Percentiles rank a stretch among this genome's conserved stretches.
Evolutionary conservation across 2,888 invertebrate species (phyloP).

Genomic region (Ophioninae sp.): DNA sequence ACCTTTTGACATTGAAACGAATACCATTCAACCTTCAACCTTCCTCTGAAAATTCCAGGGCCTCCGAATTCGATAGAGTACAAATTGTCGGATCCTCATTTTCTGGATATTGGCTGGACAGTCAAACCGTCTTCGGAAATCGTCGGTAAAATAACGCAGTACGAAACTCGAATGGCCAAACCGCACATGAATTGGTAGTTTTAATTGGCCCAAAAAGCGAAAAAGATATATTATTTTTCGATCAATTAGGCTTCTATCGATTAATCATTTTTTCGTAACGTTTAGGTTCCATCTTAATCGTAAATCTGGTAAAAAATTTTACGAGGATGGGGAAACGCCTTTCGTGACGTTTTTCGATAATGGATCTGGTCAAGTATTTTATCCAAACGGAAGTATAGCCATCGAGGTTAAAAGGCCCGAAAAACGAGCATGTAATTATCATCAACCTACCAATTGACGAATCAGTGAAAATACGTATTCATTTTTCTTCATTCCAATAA

Average conservation of each 20-base stretch:
- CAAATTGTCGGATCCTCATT: slow-evolving; percentile 73
- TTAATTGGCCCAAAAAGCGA: not conserved
- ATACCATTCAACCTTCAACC: not conserved
- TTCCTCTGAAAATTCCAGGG: slow-evolving; percentile 64
- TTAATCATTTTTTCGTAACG: not conserved
- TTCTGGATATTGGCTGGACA: slow-evolving; percentile 71
- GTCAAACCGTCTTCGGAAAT: slow-evolving; percentile 67
- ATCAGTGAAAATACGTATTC: no score
- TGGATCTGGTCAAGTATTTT: slow-evolving; percentile 66
- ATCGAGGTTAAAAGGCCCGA: slow-evolving; percentile 60
- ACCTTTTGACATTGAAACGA: not conserved
- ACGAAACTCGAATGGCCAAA: slow-evolving; percentile 66
- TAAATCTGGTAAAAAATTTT: slow-evolving; percentile 57
- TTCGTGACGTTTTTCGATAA: slow-evolving; percentile 64
- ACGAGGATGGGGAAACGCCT: slow-evolving; percentile 62
- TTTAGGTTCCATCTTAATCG: slow-evolving; percentile 66
- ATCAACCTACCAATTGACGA: not conserved
- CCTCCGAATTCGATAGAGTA: slow-evolving; percentile 71
- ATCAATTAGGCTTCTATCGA: not conserved
- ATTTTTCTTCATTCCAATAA: not conserved
- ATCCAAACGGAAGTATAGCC: slow-evolving; percentile 70
- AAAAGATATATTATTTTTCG: not conserved
- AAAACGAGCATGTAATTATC: slow-evolving; percentile 68
- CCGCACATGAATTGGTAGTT: slow-evolving; percentile 68
- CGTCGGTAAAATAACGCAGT: slow-evolving; percentile 66